phyloP scores from a whole-genome alignment of 2,888 invertebrate species.

The Drosophila kuntzei region DNA sequence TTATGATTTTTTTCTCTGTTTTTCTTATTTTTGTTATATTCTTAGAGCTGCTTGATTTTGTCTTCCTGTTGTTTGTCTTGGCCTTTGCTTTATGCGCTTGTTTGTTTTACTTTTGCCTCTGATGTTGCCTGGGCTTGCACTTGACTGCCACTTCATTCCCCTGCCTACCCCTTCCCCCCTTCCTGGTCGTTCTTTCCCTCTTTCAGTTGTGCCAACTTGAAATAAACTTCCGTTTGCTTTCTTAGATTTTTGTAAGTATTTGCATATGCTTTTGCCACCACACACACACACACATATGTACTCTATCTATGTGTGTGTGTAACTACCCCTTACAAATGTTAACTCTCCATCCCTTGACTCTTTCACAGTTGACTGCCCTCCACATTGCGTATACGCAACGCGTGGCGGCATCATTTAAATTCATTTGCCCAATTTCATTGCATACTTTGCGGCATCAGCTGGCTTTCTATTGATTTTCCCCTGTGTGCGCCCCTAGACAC shows the following conservation, averaged over 20 bases:
- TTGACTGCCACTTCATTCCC: slow-evolving; percentile 63
- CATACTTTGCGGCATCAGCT: slow-evolving; percentile 59
- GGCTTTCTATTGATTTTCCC: slow-evolving; percentile 50
- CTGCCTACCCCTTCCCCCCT: background rate
- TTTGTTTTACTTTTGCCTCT: slow-evolving; percentile 55
- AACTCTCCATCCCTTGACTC: background rate
- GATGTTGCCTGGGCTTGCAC: slow-evolving; percentile 47
- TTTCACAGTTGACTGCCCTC: slow-evolving; percentile 43
- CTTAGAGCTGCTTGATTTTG: slow-evolving; percentile 54
- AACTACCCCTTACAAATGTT: slow-evolving; percentile 13
- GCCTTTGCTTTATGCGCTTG: slow-evolving; percentile 57
- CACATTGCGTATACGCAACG: slow-evolving; percentile 54
- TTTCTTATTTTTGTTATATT: slow-evolving; percentile 3
- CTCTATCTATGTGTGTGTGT: background rate
- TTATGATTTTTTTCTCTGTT: slow-evolving; percentile 6
- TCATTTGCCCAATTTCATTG: slow-evolving; percentile 63
- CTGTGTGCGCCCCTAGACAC: slow-evolving; percentile 1
- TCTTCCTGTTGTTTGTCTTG: slow-evolving; percentile 65
- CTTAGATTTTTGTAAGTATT: slow-evolving; percentile 59
- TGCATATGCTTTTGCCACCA: slow-evolving; percentile 52
- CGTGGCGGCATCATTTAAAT: slow-evolving; percentile 58
- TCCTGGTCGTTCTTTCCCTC: background rate
- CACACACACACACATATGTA: slow-evolving; percentile 6
- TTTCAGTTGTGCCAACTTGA: slow-evolving; percentile 39
- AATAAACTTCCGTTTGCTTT: slow-evolving; percentile 72